Base-by-base conservation (phyloP, 2,113 vertebrate genomes). In the Burhinus bistriatus region DNA sequence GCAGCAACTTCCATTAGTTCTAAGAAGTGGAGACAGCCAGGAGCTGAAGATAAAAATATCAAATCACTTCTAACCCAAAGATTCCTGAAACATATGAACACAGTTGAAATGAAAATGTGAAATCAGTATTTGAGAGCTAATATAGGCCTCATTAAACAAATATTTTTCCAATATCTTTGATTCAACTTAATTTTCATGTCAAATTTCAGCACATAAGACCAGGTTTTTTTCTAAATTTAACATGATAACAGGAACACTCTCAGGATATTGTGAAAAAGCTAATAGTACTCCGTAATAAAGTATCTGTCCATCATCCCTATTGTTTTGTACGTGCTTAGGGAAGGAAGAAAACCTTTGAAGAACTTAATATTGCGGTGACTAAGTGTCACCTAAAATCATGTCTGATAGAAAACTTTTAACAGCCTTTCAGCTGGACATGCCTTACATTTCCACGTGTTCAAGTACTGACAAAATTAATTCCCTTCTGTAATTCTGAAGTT, bases 1-100 rank as follows among this genome's bases (percentile, higher is more conserved):
- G 20, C 25, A 92, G 59, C 15, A 86, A 49, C 51, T 86, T 92
- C 64, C 47, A 87, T 93, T 81, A 87, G 36, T 58, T 93, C 72
- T 66, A 69, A 89, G 81, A 89, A 82, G n/a, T 89, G n/a, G 77
- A 87, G 38, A 68, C 45, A 75, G 64, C 32, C 47, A 83, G n/a
- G 21, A 96, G 36, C 59, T 94, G 89, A 95, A 89, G 80, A 75
- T 68, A 92, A 92, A 96, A 96, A 89, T 78, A 77, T 4, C 51
- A 62, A 70, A 81, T 45, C 25, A 59, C 20, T 86, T 83, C 72
- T 87, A 91, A 91, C 42, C 20, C 64, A 87, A 73, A 84, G 83
- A 73, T 77, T 93, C n/a, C 71, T 58, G 45, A 92, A 90, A 73
- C 14, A 15, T 66, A 57, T 13, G 49, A 88, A 80, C 32, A 38